These are phyloP conservation scores for Balanococcus diminutus DNA, from an alignment of 2,888 invertebrate genomes.

Conservation along the genomic window DNA sequence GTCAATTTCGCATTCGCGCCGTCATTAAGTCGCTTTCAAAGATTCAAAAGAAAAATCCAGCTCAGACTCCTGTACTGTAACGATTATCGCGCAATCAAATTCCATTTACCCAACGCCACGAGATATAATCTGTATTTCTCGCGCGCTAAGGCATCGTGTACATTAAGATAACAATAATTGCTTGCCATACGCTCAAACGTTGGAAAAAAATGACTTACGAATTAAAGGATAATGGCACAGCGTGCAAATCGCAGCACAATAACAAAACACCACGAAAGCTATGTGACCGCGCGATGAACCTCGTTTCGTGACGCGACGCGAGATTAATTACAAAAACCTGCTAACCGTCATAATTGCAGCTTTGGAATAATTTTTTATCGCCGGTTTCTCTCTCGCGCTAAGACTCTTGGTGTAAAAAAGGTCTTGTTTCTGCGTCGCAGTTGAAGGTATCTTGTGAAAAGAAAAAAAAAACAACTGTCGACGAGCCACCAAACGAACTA, in stretches of 20 bases:
- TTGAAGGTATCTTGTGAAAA: background rate
- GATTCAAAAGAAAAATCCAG: background rate
- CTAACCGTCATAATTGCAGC: slow-evolving; percentile 13
- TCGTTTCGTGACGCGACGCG: background rate
- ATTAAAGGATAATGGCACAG: slow-evolving; percentile 21
- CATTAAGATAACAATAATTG: slow-evolving; percentile 13
- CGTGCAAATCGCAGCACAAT: slow-evolving; percentile 29
- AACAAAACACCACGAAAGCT: slow-evolving; percentile 29
- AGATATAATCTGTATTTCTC: background rate
- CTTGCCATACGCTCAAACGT: background rate
- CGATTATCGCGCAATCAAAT: background rate
- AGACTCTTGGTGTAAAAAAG: background rate
- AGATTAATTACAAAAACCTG: slow-evolving; percentile 23
- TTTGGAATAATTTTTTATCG: background rate
- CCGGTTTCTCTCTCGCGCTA: background rate
- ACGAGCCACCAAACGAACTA: background rate
- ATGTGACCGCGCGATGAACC: slow-evolving; percentile 29
- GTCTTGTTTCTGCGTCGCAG: background rate
- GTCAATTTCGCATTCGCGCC: background rate
- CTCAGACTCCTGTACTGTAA: background rate
- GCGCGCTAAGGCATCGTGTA: background rate
- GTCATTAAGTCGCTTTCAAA: background rate
- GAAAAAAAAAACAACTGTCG: background rate
- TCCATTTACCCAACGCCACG: background rate
- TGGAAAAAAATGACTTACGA: slow-evolving; percentile 30